A percentile compares a stretch with the other conserved stretches of the same genome.
Evolutionary conservation across 1,140 invertebrate species (phyloP).

Genomic region (Holotrichia oblita): DNA sequence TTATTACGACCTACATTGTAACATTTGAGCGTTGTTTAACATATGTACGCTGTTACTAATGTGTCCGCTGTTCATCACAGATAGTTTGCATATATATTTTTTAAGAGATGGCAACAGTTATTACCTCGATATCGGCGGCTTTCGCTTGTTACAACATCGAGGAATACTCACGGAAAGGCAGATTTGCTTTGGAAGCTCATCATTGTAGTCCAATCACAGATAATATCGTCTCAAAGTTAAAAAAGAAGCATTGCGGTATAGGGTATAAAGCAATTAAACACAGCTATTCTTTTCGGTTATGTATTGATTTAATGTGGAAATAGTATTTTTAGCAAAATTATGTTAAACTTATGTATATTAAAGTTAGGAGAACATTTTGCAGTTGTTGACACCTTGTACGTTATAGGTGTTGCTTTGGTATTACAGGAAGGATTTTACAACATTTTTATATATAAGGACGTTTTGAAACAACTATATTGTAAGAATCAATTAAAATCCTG

Average conservation of each 20-base stretch:
- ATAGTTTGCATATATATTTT: slow-evolving; percentile 46
- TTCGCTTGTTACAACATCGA: not conserved
- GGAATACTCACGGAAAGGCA: not conserved
- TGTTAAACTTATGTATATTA: no score
- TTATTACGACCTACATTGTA: slow-evolving; percentile 53
- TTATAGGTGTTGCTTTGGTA: no score
- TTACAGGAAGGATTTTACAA: no score
- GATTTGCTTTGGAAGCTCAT: slow-evolving; percentile 9
- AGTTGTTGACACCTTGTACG: no score
- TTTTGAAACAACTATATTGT: no score
- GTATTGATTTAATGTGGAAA: no score
- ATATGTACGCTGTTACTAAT: slow-evolving; percentile 59
- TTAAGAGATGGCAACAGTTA: slow-evolving; percentile 32
- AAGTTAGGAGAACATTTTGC: no score
- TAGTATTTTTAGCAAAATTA: no score
- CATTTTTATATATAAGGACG: no score
- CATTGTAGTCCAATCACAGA: slow-evolving; percentile 36
- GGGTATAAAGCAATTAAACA: no score
- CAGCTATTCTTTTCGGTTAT: no score
- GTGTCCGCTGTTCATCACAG: slow-evolving; percentile 54
- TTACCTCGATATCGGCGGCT: slow-evolving; percentile 17
- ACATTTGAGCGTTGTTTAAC: slow-evolving; percentile 59
- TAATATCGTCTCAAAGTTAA: slow-evolving; percentile 34
- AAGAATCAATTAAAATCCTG: no score
- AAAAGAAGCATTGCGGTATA: not conserved